Conservation (phyloP, 2,113 vertebrate species). For the Polypterus senegalus region DNA sequence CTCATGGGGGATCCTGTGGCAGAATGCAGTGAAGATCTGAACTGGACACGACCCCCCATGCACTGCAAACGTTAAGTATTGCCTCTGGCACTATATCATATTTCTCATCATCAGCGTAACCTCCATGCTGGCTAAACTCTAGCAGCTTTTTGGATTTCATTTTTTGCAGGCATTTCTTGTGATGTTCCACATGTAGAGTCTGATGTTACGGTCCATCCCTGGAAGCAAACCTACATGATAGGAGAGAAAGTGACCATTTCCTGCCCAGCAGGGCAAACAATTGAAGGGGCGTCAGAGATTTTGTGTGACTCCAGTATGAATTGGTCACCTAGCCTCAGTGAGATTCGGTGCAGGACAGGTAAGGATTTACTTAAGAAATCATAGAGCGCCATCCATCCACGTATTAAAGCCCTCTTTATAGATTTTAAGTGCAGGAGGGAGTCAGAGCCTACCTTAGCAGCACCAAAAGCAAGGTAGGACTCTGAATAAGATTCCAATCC, state of each 20-base stretch:
- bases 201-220: slow-evolving; percentile 42
- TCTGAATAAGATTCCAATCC: no score
- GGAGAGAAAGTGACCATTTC: slow-evolving; percentile 67
- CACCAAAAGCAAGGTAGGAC: not conserved
- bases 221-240: slow-evolving; percentile 50
- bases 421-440: not conserved
- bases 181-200: slow-evolving; percentile 38
- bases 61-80: slow-evolving; percentile 64
- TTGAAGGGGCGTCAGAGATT: slow-evolving; percentile 44
- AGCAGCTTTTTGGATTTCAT: not conserved
- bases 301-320: slow-evolving; percentile 72
- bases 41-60: slow-evolving; percentile 48
- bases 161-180: slow-evolving; percentile 44
- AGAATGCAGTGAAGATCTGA: slow-evolving; percentile 54
- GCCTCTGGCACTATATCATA: not conserved
- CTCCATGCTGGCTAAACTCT: not conserved
- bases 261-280: slow-evolving; percentile 40
- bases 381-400: not conserved
- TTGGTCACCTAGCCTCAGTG: slow-evolving; percentile 65
- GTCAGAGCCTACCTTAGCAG: not conserved
- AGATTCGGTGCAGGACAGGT: slow-evolving; percentile 52
- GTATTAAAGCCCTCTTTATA: not conserved
- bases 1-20: slow-evolving; percentile 55
- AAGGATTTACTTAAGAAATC: slow-evolving; percentile 15
- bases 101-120: not conserved